Evolutionary conservation across 2,888 invertebrate species (phyloP).

Genomic region (Allacma fusca): DNA sequence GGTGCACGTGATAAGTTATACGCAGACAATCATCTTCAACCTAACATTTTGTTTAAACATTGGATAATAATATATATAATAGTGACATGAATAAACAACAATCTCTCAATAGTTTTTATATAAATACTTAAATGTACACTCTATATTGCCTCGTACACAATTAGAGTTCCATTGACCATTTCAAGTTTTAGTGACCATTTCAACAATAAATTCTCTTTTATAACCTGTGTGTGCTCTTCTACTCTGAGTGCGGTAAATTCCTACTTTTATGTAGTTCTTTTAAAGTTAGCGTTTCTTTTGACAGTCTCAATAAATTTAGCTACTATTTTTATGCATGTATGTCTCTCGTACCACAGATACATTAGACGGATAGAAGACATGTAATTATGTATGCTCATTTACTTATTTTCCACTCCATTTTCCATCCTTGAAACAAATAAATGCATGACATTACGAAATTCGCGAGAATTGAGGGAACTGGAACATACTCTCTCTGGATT

Average conservation of each 20-base stretch:
- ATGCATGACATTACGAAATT: neutral
- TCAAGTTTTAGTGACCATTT: neutral
- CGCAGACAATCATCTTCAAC: neutral
- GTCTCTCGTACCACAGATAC: constrained; percentile 37
- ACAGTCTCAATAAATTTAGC: constrained; percentile 28
- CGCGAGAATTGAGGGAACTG: neutral
- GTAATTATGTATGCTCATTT: neutral
- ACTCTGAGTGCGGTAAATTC: neutral
- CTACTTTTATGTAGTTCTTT: neutral
- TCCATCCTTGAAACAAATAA: constrained; percentile 23
- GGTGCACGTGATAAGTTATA: neutral
- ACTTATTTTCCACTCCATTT: constrained; percentile 7
- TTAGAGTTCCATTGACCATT: neutral
- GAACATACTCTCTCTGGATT: neutral
- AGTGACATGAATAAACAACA: constrained; percentile 9
- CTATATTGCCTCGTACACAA: neutral
- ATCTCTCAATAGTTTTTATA: constrained; percentile 4
- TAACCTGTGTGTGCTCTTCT: neutral
- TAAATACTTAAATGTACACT: neutral
- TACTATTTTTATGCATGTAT: constrained; percentile 22
- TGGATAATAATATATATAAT: neutral
- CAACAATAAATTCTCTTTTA: neutral
- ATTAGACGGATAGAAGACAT: constrained; percentile 39
- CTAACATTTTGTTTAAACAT: constrained; percentile 2
- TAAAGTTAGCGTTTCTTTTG: neutral